phyloP scores from a whole-genome alignment of 2,797 vertebrate species.

The Micrastur ruficollis region DNA sequence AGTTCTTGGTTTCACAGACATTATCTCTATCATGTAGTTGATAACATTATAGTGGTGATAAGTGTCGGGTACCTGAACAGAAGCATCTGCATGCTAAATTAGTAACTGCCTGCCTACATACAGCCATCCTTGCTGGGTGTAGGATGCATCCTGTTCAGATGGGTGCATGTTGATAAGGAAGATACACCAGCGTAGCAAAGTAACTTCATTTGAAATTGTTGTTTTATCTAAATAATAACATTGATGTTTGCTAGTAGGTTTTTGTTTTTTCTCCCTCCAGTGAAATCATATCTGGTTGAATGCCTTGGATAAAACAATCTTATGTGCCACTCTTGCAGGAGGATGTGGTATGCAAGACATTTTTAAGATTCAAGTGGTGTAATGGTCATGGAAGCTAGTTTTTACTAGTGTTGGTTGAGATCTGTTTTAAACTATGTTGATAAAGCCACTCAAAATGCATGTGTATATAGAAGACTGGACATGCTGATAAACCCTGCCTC shows the following conservation, averaged over 20 bases:
- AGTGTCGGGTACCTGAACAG: background rate
- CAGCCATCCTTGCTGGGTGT: background rate
- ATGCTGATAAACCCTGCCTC: background rate
- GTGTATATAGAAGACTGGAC: background rate
- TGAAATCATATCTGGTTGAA: background rate
- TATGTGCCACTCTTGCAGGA: background rate
- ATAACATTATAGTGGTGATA: accelerated
- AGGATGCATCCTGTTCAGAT: background rate
- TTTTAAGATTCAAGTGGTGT: background rate
- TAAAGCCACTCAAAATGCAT: background rate
- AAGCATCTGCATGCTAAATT: background rate
- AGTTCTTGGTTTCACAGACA: background rate
- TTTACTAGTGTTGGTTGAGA: background rate
- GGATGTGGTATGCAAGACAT: background rate
- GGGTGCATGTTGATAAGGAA: background rate
- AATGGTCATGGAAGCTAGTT: background rate
- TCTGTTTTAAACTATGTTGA: background rate
- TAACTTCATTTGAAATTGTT: background rate
- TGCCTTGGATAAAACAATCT: background rate
- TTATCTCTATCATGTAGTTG: background rate
- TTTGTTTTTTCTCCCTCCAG: background rate
- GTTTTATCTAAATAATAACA: background rate
- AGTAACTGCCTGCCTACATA: background rate
- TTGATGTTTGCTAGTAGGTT: background rate
- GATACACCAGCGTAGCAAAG: background rate